These are phyloP conservation scores for Meteorus colon DNA, from an alignment of 2,888 invertebrate species.

Conservation along the genomic window DNA sequence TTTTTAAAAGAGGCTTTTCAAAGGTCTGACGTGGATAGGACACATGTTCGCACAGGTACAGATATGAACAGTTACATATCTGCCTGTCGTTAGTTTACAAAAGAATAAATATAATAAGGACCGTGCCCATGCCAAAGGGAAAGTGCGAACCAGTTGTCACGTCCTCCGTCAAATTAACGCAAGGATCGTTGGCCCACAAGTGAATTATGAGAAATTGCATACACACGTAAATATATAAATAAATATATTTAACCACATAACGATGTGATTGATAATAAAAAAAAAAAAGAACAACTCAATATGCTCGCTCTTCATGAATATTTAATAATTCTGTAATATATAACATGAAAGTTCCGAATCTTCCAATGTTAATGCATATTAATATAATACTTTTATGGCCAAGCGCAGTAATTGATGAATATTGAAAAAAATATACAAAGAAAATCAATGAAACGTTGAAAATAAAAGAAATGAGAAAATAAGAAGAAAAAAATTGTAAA, in stretches of 20 bases:
- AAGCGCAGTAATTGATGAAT: neutral
- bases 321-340: constrained; percentile 2
- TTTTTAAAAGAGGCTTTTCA: neutral
- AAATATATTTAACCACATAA: neutral
- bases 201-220: constrained; percentile 6
- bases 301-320: constrained; percentile 7
- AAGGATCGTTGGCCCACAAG: constrained; percentile 2
- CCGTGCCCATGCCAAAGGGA: constrained; percentile 18
- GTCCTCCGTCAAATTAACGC: constrained; percentile 33
- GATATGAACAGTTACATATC: neutral
- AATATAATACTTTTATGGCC: neutral
- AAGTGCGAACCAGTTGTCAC: constrained; percentile 25
- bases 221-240: neutral
- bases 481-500: neutral
- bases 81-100: constrained; percentile 19
- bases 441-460: neutral
- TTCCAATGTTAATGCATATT: neutral
- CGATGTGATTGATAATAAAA: constrained; percentile 1
- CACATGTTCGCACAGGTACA: neutral
- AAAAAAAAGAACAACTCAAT: neutral
- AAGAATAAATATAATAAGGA: constrained; percentile 14
- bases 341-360: neutral
- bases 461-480: neutral
- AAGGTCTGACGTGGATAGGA: constrained; percentile 19
- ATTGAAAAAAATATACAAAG: neutral